Conservation (phyloP, 2,888 invertebrate genomes). For the Oegoconia quadripuncta region DNA sequence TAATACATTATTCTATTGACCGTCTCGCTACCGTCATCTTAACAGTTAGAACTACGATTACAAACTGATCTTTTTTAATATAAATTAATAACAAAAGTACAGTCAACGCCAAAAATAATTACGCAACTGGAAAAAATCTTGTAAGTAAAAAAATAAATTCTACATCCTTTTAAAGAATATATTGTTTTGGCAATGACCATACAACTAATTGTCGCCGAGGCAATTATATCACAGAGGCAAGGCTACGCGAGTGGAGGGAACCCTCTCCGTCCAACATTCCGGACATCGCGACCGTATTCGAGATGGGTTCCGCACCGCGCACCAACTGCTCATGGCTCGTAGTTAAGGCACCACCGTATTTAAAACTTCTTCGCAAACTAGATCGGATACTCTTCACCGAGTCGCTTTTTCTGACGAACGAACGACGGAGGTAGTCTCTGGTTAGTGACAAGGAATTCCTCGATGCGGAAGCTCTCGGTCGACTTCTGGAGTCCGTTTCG, state of each 20-base stretch:
- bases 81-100: not conserved
- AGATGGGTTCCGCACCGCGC: conserved; percentile 80
- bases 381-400: conserved; percentile 65
- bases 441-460: conserved; percentile 55
- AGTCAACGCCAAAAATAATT: conserved; percentile 1
- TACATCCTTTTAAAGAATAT: not conserved
- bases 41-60: not conserved
- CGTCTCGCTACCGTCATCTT: no score
- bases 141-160: not conserved
- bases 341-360: conserved; percentile 59
- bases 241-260: conserved; percentile 43
- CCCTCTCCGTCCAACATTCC: conserved; percentile 50
- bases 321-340: conserved; percentile 81
- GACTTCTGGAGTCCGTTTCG: conserved; percentile 43
- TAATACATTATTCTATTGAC: conserved; percentile 22
- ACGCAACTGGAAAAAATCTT: not conserved
- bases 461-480: conserved; percentile 44
- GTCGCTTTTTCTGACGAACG: conserved; percentile 64
- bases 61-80: no score
- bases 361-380: conserved; percentile 62
- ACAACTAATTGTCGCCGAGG: not conserved
- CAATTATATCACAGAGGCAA: conserved; percentile 63
- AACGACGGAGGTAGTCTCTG: conserved; percentile 55
- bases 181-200: conserved; percentile 5
- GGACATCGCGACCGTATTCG: conserved; percentile 70